Percentiles rank a stretch among this genome's conserved stretches.
Evolutionary conservation across 2,888 invertebrate species (phyloP).

Genomic region (Microctonus brassicae): DNA sequence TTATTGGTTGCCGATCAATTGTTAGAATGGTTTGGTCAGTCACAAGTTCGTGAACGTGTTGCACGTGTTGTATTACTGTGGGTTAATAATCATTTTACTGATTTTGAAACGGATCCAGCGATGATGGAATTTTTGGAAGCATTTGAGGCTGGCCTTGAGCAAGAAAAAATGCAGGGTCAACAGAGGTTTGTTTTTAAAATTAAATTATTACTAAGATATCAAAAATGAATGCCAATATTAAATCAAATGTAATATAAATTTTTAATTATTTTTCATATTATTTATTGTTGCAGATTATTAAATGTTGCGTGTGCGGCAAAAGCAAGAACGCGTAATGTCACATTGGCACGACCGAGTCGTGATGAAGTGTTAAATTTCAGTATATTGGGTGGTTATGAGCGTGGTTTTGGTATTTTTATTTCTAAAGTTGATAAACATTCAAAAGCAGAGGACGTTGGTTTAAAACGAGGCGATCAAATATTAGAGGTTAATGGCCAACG

Average conservation of each 20-base stretch:
- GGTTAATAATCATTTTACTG: constrained; percentile 99
- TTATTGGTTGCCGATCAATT: constrained; percentile 88
- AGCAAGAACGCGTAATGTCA: constrained; percentile 91
- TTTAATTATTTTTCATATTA: constrained; percentile 1
- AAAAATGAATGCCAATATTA: not conserved
- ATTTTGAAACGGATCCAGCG: constrained; percentile 94
- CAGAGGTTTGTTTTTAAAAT: constrained; percentile 71
- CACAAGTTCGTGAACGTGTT: constrained; percentile 84
- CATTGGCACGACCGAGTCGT: constrained; percentile 90
- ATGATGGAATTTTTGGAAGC: constrained; percentile 97
- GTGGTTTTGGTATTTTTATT: constrained; percentile 94
- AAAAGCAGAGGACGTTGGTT: constrained; percentile 94
- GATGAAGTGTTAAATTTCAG: constrained; percentile 95
- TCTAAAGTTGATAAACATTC: constrained; percentile 93
- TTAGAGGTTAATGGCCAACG: constrained; percentile 98
- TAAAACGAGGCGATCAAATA: constrained; percentile 98
- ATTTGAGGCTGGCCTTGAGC: constrained; percentile 88
- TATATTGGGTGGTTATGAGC: constrained; percentile 93
- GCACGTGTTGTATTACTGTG: constrained; percentile 96
- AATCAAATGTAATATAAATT: not conserved
- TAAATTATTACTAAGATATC: constrained; percentile 1
- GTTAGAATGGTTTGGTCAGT: constrained; percentile 90
- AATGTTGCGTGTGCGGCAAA: constrained; percentile 99
- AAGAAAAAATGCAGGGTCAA: constrained; percentile 88
- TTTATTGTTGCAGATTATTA: constrained; percentile 74